phyloP scores from a whole-genome alignment of 2,797 vertebrate genomes.

The Myotis myotis region DNA sequence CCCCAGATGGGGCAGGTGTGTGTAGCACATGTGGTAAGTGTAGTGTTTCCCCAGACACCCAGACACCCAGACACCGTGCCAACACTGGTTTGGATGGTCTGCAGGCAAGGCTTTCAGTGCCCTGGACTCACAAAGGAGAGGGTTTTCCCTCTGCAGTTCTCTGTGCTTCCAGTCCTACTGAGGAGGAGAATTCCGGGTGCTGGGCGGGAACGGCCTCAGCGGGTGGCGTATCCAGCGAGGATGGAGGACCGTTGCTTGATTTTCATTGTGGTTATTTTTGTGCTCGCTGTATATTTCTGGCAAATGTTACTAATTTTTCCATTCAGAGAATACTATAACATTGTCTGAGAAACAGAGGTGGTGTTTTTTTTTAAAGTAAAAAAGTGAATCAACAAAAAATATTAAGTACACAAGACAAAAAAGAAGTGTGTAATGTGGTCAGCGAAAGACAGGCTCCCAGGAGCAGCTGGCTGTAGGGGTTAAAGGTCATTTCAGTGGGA shows the following conservation, averaged over 20 bases:
- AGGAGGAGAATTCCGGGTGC: neutral
- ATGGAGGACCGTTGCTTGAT: neutral
- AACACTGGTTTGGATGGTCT: neutral
- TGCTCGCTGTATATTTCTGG: neutral
- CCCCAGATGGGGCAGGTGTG: neutral
- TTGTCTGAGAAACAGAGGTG: neutral
- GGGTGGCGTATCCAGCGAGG: neutral
- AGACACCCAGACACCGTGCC: neutral
- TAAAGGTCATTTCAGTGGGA: neutral
- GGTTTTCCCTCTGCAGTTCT: neutral
- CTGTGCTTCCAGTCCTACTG: neutral
- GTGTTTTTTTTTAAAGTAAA: neutral
- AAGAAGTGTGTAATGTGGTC: neutral
- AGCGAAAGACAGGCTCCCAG: neutral
- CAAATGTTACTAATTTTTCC: constrained; percentile 15
- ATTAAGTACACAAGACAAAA: constrained; percentile 6
- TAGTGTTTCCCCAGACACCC: neutral
- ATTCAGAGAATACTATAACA: neutral
- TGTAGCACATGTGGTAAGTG: accelerated
- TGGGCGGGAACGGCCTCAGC: neutral
- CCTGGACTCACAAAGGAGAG: neutral
- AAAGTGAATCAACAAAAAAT: neutral
- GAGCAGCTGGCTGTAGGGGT: neutral
- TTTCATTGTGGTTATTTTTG: constrained; percentile 18
- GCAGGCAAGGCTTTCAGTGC: neutral